Evolutionary conservation across 2,888 invertebrate genomes (phyloP).

Genomic region (Cephonodes hylas): DNA sequence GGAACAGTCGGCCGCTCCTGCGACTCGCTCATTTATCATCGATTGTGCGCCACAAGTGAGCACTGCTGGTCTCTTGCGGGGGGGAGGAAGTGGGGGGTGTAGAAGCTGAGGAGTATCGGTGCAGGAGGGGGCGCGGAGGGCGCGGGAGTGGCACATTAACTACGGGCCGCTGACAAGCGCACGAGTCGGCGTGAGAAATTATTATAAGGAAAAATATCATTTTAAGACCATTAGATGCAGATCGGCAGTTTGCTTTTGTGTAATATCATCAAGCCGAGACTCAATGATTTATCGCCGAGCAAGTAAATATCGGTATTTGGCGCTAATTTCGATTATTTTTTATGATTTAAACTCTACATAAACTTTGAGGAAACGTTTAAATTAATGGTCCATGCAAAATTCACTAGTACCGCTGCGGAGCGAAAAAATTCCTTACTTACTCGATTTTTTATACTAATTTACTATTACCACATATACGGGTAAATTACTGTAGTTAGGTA

Average conservation of each 20-base stretch:
- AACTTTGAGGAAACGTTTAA: too few relatives aligned
- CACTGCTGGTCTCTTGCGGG: background rate
- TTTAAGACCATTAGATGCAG: slow-evolving; percentile 13
- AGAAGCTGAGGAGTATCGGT: background rate
- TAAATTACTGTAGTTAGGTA: too few relatives aligned
- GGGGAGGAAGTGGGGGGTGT: background rate
- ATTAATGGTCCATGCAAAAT: too few relatives aligned
- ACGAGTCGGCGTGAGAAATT: slow-evolving; percentile 8
- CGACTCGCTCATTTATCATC: background rate
- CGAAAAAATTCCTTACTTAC: too few relatives aligned
- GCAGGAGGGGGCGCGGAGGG: background rate
- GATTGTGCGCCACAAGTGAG: background rate
- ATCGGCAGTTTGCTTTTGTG: background rate
- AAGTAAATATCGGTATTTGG: background rate
- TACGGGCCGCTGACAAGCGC: slow-evolving; percentile 1
- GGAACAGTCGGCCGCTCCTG: background rate
- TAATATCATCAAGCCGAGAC: background rate
- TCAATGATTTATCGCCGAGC: background rate
- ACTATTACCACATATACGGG: too few relatives aligned
- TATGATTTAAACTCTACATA: background rate
- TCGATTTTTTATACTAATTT: too few relatives aligned
- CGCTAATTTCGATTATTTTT: background rate
- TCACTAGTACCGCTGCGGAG: too few relatives aligned
- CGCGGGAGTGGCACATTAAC: background rate
- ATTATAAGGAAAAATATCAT: slow-evolving; percentile 2